These are phyloP conservation scores for Hippocampus guttulatus DNA, from an alignment of 2,113 vertebrate genomes.

Conservation along the genomic window DNA sequence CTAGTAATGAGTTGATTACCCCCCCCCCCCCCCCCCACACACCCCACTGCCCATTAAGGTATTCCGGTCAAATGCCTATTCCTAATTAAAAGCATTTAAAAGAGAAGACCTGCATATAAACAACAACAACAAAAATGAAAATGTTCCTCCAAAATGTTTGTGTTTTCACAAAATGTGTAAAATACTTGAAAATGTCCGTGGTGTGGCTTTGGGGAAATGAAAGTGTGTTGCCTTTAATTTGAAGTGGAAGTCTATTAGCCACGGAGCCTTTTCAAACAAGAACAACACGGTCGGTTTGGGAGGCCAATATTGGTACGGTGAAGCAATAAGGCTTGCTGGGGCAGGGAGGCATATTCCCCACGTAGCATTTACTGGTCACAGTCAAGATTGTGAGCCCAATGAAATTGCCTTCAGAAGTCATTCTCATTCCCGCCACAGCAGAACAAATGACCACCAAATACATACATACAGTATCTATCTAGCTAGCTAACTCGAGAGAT, in stretches of 20 bases:
- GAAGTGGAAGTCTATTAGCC: neutral
- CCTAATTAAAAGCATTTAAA: no score
- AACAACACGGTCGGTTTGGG: neutral
- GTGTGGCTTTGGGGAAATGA: neutral
- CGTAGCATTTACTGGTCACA: slow-evolving; percentile 11
- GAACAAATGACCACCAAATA: slow-evolving; percentile 15
- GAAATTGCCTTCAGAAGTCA: slow-evolving; percentile 30
- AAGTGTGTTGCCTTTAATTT: slow-evolving; percentile 1
- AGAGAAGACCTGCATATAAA: no score
- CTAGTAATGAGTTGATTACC: no score
- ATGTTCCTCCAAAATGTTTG: neutral
- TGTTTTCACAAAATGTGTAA: neutral
- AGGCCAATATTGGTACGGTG: slow-evolving; percentile 1
- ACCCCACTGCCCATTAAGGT: no score
- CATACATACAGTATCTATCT: no score
- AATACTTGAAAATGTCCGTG: neutral
- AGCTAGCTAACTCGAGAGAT: no score
- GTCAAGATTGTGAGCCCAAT: slow-evolving; percentile 31
- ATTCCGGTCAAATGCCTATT: no score
- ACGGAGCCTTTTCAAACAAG: neutral
- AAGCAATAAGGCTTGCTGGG: neutral
- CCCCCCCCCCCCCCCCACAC: no score
- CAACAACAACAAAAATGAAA: no score
- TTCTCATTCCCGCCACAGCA: slow-evolving; percentile 22
- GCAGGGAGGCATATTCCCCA: slow-evolving; percentile 9